Conservation (phyloP, 2,888 invertebrate species). For the Zhengitettix transpicula region DNA sequence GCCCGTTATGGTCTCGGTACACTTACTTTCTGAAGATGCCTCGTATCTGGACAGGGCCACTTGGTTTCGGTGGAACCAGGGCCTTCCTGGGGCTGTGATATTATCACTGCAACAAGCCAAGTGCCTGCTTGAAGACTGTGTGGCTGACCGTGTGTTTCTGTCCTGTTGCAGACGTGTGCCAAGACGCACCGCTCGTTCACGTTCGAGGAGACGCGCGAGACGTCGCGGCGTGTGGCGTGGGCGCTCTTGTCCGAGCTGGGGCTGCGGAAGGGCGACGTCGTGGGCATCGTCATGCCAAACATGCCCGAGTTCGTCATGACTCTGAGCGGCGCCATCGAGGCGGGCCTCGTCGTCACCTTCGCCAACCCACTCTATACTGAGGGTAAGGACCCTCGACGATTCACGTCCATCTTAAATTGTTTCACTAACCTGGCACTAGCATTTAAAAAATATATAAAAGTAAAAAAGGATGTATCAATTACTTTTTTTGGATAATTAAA, state of each 20-base stretch:
- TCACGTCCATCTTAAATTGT: too few species aligned
- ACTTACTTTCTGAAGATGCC: too few species aligned
- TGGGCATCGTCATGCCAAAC: constrained; percentile 51
- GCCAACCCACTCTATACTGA: constrained; percentile 53
- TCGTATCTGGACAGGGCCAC: too few species aligned
- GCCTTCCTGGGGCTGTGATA: too few species aligned
- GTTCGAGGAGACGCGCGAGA: constrained; percentile 39
- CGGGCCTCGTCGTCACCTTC: constrained; percentile 47
- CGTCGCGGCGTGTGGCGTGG: constrained; percentile 36
- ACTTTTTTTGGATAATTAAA: too few species aligned
- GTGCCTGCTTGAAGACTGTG: too few species aligned
- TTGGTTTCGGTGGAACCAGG: too few species aligned
- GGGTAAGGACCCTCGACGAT: constrained; percentile 27
- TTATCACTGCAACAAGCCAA: too few species aligned
- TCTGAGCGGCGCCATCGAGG: constrained; percentile 47
- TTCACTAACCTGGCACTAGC: neutral
- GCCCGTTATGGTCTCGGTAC: too few species aligned
- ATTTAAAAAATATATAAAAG: neutral
- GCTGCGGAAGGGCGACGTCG: constrained; percentile 41
- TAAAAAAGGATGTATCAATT: neutral
- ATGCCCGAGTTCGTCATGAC: constrained; percentile 49
- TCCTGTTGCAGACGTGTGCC: constrained; percentile 44
- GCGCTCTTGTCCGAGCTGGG: constrained; percentile 37
- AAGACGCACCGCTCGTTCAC: constrained; percentile 45
- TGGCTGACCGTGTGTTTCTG: too few species aligned